Percentiles rank a stretch among this genome's conserved stretches.
These are phyloP conservation scores for Helostoma temminkii DNA, from an alignment of 2,797 vertebrate species.

Conservation along the genomic window DNA sequence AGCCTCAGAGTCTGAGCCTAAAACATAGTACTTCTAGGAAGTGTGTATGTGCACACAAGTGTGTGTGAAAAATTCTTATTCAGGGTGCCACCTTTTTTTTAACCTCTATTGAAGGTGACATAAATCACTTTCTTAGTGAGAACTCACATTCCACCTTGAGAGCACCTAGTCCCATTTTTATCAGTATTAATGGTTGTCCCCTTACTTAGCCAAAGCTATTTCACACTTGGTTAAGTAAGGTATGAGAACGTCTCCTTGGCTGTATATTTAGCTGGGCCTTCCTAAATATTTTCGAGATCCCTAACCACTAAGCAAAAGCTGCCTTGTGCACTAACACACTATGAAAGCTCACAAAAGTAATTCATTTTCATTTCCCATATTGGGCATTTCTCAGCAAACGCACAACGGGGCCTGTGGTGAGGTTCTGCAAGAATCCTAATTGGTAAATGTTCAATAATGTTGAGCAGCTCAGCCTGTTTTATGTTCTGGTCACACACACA, in stretches of 20 bases:
- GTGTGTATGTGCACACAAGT: conserved; percentile 8
- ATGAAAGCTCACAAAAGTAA: conserved; percentile 72
- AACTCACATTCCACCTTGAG: conserved; percentile 88
- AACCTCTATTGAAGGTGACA: conserved; percentile 84
- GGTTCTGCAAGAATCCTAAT: conserved; percentile 71
- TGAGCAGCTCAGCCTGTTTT: conserved; percentile 48
- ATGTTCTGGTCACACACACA: conserved; percentile 22
- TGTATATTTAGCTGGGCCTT: conserved; percentile 83
- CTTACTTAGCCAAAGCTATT: conserved; percentile 89
- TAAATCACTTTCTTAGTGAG: conserved; percentile 86
- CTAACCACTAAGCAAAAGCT: conserved; percentile 81
- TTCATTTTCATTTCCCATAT: conserved; percentile 71
- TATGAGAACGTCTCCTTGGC: conserved; percentile 86
- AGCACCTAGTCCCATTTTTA: conserved; percentile 84
- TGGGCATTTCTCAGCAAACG: conserved; percentile 55
- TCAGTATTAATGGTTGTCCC: conserved; percentile 89
- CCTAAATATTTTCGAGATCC: conserved; percentile 85
- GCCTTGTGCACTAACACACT: conserved; percentile 74
- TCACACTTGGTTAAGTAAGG: conserved; percentile 88
- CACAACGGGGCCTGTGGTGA: conserved; percentile 29
- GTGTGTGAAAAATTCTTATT: conserved; percentile 48
- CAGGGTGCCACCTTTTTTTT: conserved; percentile 51
- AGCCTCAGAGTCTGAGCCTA: conserved; percentile 15
- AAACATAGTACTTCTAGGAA: conserved; percentile 14
- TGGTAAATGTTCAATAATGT: conserved; percentile 80